Conservation (phyloP, 2,888 invertebrate genomes). For the Zaprionus obscuricornis region DNA sequence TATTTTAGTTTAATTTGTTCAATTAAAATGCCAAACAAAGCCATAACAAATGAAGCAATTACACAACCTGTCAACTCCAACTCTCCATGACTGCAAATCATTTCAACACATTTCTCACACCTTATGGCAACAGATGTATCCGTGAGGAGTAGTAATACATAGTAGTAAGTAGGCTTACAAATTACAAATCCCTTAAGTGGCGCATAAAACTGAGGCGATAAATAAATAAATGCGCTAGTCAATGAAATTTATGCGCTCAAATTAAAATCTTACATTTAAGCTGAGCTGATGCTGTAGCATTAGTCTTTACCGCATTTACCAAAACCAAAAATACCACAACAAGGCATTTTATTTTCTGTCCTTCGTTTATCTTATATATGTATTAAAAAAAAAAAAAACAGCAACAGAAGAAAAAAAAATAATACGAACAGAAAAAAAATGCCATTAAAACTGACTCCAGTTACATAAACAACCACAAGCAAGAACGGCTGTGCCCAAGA, state of each 20-base stretch:
- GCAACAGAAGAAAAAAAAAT: neutral
- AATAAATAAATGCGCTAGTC: constrained; percentile 57
- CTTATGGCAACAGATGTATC: constrained; percentile 4
- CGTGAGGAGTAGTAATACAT: too few species aligned
- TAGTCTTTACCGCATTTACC: constrained; percentile 24
- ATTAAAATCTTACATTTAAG: constrained; percentile 62
- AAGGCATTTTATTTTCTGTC: constrained; percentile 22
- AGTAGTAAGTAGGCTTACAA: constrained; percentile 22
- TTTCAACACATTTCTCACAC: too few species aligned
- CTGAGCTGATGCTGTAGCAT: constrained; percentile 47
- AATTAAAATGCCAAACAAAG: neutral
- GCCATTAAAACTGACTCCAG: constrained; percentile 42
- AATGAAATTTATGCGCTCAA: constrained; percentile 59
- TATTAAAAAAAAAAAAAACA: constrained; percentile 1
- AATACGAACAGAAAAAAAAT: constrained; percentile 19
- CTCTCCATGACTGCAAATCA: too few species aligned
- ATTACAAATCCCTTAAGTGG: constrained; percentile 63
- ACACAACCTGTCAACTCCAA: neutral
- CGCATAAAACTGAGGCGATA: constrained; percentile 44
- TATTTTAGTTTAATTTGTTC: neutral
- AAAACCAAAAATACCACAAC: constrained; percentile 23
- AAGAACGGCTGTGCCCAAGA: too few species aligned
- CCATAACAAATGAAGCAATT: constrained; percentile 25
- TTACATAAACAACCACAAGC: constrained; percentile 28
- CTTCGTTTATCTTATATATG: constrained; percentile 15